These are phyloP conservation scores for Chrosomus eos DNA, from an alignment of 2,797 vertebrate genomes.

Conservation along the genomic window DNA sequence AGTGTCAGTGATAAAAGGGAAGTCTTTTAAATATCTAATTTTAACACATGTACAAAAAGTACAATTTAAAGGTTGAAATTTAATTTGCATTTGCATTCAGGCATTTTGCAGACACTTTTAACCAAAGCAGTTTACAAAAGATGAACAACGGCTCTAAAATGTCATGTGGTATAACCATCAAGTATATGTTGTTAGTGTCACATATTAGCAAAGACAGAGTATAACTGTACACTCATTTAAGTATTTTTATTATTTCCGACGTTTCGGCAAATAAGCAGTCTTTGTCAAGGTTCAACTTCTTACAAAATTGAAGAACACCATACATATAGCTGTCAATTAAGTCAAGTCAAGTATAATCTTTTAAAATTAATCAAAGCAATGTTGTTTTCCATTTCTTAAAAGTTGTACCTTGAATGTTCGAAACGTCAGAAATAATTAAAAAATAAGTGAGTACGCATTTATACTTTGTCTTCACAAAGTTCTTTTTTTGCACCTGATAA, in stretches of 20 bases:
- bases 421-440: not conserved
- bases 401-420: not conserved
- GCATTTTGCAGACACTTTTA: not conserved
- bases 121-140: not conserved
- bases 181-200: not conserved
- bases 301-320: not conserved
- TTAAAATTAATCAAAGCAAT: not conserved
- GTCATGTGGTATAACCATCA: not conserved
- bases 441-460: not conserved
- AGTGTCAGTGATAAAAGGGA: not conserved
- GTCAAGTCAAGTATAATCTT: too few species aligned
- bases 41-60: not conserved
- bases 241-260: not conserved
- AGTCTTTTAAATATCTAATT: not conserved
- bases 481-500: too few species aligned
- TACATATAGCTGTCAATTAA: not conserved
- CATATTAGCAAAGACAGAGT: not conserved
- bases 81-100: not conserved
- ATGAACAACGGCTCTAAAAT: not conserved
- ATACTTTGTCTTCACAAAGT: too few species aligned
- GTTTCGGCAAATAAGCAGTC: not conserved
- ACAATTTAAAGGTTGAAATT: not conserved
- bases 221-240: not conserved
- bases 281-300: not conserved
- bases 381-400: not conserved